Conservation (phyloP, 2,113 vertebrate species). For the Fregata magnificens region DNA sequence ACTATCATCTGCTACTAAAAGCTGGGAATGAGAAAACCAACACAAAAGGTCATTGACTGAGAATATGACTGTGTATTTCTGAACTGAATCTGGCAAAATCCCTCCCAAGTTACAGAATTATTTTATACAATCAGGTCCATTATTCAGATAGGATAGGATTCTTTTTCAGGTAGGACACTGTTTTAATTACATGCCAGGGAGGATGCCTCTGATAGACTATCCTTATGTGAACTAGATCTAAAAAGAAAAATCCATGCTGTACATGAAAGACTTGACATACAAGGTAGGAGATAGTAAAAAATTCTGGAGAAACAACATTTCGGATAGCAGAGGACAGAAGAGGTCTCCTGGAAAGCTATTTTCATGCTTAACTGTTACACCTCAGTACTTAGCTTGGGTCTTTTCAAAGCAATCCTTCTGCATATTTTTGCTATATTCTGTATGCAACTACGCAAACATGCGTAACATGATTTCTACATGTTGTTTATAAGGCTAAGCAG, state of each 20-base stretch:
- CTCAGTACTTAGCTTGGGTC: not conserved
- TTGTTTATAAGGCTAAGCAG: not conserved
- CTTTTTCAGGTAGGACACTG: not conserved
- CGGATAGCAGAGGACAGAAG: not conserved
- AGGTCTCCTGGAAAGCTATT: not conserved
- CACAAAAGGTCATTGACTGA: not conserved
- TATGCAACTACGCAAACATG: not conserved
- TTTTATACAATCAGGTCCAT: not conserved
- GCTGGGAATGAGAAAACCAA: not conserved
- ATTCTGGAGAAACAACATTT: not conserved
- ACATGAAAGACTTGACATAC: not conserved
- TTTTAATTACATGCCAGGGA: slow-evolving; percentile 32
- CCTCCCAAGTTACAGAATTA: not conserved
- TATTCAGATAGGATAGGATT: not conserved
- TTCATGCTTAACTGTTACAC: not conserved
- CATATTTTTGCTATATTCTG: not conserved
- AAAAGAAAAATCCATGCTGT: not conserved
- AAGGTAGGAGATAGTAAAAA: not conserved
- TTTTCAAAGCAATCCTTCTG: not conserved
- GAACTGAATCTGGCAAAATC: not conserved
- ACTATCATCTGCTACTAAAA: not conserved
- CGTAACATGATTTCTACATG: not conserved
- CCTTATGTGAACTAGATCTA: not conserved
- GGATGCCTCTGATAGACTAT: slow-evolving; percentile 13
- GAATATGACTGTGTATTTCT: not conserved